Conservation (phyloP, 2,888 invertebrate species). For the Phrixothrix hirtus region DNA sequence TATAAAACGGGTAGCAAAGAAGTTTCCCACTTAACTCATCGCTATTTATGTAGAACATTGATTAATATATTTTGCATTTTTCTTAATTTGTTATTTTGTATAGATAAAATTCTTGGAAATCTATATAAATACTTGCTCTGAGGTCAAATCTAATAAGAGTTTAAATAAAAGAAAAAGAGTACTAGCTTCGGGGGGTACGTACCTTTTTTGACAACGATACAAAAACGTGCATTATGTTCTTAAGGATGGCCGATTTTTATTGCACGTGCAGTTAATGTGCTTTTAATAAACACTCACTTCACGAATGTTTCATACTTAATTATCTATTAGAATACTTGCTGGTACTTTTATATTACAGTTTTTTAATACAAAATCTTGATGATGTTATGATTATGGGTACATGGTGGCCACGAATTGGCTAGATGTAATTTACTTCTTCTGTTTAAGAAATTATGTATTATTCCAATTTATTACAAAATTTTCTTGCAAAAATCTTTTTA, state of each 20-base stretch:
- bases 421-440: constrained; percentile 7
- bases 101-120: not conserved
- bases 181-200: not conserved
- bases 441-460: constrained; percentile 6
- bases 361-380: constrained; percentile 11
- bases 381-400: constrained; percentile 23
- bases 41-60: constrained; percentile 8
- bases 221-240: constrained; percentile 7
- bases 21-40: constrained; percentile 10
- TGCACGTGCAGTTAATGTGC: constrained; percentile 27
- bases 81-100: not conserved
- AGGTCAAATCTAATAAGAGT: not conserved
- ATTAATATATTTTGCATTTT: constrained; percentile 4
- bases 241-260: constrained; percentile 3
- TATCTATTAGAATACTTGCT: constrained; percentile 22
- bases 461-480: constrained; percentile 9
- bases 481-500: not conserved
- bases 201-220: not conserved
- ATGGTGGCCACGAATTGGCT: constrained; percentile 1
- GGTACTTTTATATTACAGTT: constrained; percentile 13
- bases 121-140: not conserved
- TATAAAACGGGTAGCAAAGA: constrained; percentile 4
- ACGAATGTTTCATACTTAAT: constrained; percentile 25
- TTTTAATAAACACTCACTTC: constrained; percentile 29
- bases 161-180: not conserved